Evolutionary conservation across 2,797 vertebrate species (phyloP), one percentile per base, ranked within the genome.

Genomic region (Centroberyx gerrardi): DNA sequence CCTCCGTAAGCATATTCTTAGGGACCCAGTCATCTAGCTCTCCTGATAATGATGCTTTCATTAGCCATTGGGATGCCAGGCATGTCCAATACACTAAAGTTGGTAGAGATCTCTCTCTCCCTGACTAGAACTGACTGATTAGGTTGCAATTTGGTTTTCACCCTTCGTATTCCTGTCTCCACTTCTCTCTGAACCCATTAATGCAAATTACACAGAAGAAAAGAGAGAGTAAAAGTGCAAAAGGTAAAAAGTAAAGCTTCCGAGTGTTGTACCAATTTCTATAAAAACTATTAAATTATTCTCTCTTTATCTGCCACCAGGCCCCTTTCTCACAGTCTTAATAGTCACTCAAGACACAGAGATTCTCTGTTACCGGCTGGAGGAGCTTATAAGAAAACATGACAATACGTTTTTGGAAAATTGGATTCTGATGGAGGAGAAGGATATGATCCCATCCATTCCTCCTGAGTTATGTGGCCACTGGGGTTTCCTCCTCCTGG

Each of bases 31-130:
- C 74, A 83, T 85, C 76, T 28, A 62, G 72, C 86, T 77, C 67
- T 84, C 71, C 81, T 82, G 84, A 87, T 92, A 92, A 91, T 91
- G 88, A 91, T 79, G 82, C 86, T 88, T 93, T 90, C 87, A 89
- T 94, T 93, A 93, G 85, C 83, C 81, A 88, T 85, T 82, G 76
- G 72, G 79, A 93, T 92, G 87, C 89, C 81, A 87, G 79, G 58
- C 84, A 84, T 91, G 87, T 83, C 86, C 85, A 71, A 65, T 79
- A 77, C 72, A 69, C 76, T 86, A 85, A 90, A 90, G 72, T 78
- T 76, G 78, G 79, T 65, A 70, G 70, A 74, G 74, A 83, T 75
- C 73, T 67, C 65, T 71, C 58, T 66, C 14, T 44, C 7, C 62
- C 33, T 61, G 66, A 54, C 56, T 56, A 49, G 54, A 44, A 44